phyloP scores from a whole-genome alignment of 2,113 vertebrate species.

The Chinchilla lanigera region DNA sequence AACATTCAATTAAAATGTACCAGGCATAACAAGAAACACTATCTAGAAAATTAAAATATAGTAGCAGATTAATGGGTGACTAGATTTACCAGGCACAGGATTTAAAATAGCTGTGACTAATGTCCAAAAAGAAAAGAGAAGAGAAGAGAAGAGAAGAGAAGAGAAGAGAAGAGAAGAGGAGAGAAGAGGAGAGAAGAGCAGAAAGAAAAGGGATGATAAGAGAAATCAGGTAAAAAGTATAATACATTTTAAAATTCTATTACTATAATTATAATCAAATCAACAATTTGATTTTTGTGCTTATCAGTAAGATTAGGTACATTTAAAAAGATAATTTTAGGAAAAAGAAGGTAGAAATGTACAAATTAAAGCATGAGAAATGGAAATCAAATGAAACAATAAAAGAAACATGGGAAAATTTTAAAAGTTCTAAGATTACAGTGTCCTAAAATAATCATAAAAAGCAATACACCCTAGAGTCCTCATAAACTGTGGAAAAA shows the following conservation, averaged over 20 bases:
- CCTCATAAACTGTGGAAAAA: neutral
- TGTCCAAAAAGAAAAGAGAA: neutral
- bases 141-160: no score
- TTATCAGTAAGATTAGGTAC: neutral
- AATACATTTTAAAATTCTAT: neutral
- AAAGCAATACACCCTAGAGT: neutral
- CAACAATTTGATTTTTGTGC: neutral
- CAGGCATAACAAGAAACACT: neutral
- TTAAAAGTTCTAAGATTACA: neutral
- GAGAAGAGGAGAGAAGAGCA: no score
- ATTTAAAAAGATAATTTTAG: neutral
- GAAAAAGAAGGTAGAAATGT: neutral
- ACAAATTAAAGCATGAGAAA: neutral
- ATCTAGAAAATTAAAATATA: neutral
- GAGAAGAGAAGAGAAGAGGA: no score
- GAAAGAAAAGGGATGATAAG: neutral
- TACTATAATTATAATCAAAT: neutral
- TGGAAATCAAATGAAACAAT: slow-evolving; percentile 9
- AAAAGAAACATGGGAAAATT: neutral
- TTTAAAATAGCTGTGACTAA: slow-evolving; percentile 26
- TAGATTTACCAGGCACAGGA: neutral
- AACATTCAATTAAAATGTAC: neutral
- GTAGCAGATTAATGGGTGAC: neutral
- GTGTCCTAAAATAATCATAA: neutral
- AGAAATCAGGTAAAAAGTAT: neutral